Evolutionary conservation across 2,113 vertebrate species (phyloP).

Genomic region (Columba livia): DNA sequence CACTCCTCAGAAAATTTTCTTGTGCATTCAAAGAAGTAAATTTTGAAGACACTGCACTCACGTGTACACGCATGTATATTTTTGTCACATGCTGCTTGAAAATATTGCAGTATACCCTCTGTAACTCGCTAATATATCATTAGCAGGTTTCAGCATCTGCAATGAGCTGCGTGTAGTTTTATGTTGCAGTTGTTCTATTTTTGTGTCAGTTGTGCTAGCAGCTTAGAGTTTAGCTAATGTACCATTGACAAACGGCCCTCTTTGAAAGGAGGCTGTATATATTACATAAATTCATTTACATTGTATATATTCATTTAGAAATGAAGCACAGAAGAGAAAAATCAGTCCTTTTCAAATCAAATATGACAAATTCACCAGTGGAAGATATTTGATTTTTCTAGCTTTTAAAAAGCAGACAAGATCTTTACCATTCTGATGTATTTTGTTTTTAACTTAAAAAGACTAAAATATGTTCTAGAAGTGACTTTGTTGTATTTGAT

Average conservation of each 20-base stretch:
- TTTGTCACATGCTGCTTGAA: not conserved
- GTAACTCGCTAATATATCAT: not conserved
- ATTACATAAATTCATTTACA: conserved; percentile 58
- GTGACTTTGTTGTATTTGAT: conserved; percentile 31
- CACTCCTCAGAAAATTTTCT: not conserved
- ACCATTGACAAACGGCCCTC: conserved; percentile 42
- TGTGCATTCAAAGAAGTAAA: not conserved
- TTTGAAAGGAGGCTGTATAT: conserved; percentile 43
- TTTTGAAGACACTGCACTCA: not conserved
- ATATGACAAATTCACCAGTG: conserved; percentile 46
- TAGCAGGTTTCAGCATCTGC: not conserved
- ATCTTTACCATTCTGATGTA: conserved; percentile 24
- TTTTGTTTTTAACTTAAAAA: conserved; percentile 15
- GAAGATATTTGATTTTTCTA: conserved; percentile 47
- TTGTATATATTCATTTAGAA: conserved; percentile 59
- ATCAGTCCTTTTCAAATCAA: conserved; percentile 58
- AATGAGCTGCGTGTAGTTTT: conserved; percentile 5
- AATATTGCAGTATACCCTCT: not conserved
- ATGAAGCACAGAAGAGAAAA: conserved; percentile 48
- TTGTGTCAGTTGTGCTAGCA: conserved; percentile 38
- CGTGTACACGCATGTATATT: fast-evolving
- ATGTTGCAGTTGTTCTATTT: conserved; percentile 53
- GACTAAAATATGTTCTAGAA: conserved; percentile 30
- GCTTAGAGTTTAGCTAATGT: conserved; percentile 37
- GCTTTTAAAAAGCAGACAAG: conserved; percentile 31